Base-by-base conservation (phyloP, 1,140 invertebrate species). In the Lordiphosa mommai region DNA sequence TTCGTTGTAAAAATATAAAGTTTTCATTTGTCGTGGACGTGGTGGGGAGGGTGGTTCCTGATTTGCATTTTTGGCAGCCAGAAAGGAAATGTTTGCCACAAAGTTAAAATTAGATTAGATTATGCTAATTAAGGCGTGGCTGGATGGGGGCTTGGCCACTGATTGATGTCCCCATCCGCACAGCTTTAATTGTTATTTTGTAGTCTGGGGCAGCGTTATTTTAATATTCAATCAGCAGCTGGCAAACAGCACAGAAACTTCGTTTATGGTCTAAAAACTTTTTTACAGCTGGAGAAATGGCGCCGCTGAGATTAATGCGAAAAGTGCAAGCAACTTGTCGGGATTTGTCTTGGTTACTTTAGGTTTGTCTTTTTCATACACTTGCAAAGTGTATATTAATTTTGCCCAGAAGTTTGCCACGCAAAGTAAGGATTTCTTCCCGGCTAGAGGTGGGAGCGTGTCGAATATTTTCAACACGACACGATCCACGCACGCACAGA, bases 141-240 rank as follows among this genome's bases (percentile, higher is more conserved):
- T 27, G 23, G 23, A 1, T 17, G 23, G 17, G 10, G 34, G 29
- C 37, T 30, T 44, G 36, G 46, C 2, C 32, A 38, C 74, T 82
- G 77, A 82, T 82, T 82, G 74, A 82, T 74, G 74, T 27, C 23
- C 55, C 8, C 9, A 9, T 6, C 43, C 37, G 57, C 49, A 41
- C 12, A 32, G 66, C 70, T 56, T 66, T 69, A 73, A 79, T 74
- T 80, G 74, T 56, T 64, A 16, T 5, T 33, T 64, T 27, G 9
- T 27, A 16, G 27, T 20, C 30, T 9, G 12, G 23, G 30, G 20
- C 20, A 43, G 58, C 71, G 48, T 64, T 64, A 53, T 79, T 76
- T 77, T 80, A 79, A 79, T 80, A 79, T 82, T 82, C 76, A 82
- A 82, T 82, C 76, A 82, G 65, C 76, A 82, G 76, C 77, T 82